Evolutionary conservation across 1,140 invertebrate species (phyloP), one percentile per base, ranked within the genome.

Genomic region (Drusus annulatus): DNA sequence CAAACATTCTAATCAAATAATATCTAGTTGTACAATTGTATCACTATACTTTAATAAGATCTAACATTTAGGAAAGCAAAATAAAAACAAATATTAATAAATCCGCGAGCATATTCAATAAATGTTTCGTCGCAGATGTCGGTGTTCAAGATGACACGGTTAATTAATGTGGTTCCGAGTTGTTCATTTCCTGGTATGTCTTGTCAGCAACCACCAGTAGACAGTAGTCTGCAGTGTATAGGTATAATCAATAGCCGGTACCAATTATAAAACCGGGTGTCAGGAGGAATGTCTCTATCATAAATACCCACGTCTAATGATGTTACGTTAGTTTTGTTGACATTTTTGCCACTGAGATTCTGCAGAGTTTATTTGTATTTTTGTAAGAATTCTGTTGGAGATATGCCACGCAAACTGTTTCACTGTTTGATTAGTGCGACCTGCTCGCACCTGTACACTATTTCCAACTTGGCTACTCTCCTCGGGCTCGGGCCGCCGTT

Each of bases 331-430:
- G n/a, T 51, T 50, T 71, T 71, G 31, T 71, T 50, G 68, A 71
- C 68, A 51, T 71, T 71, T 71, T n/a, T 69, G 65, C 65, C 16
- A 17, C 8, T 3, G 31, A 16, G 31, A 51, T 71, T 50, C 7
- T 19, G 68, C 45, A 17, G 45, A 71, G 15, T 21, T 71, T 71
- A 71, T 71, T 71, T 50, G 68, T 71, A 71, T 71, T 71, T 71
- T 51, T 50, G 68, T 71, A n/a, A 6, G 68, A 50, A 71, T 50
- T 45, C 28, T 28, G 62, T 74, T 74, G 69, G 69, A 74, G 54
- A 54, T 56, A 54, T 74, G 69, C 69, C 69, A 74, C 28, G 51
- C 69, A 25, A 56, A n/a, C 50, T 74, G 51, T 28, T 74, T 54
- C 69, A 73, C 31, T 45, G 50, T 28, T 51, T 54, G 17, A 54